These are phyloP conservation scores for Gallirallus australis DNA, from an alignment of 2,797 vertebrate genomes.

Conservation along the genomic window DNA sequence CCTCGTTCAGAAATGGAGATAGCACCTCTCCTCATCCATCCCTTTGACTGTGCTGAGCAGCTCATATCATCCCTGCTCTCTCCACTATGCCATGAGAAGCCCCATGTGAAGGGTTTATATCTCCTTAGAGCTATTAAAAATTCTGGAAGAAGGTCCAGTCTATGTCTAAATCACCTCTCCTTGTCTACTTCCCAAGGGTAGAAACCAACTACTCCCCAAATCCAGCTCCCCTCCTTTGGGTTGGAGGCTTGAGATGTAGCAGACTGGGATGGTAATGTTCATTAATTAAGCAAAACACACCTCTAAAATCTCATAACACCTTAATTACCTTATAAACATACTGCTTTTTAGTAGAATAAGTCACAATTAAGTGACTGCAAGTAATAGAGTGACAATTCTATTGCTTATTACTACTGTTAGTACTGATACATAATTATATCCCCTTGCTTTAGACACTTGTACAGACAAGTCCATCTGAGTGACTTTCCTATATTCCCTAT, in stretches of 20 bases:
- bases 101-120: neutral
- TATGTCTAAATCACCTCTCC: neutral
- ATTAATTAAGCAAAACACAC: neutral
- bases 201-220: neutral
- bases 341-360: neutral
- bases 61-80: neutral
- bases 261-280: neutral
- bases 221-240: neutral
- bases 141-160: neutral
- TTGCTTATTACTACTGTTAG: neutral
- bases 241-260: neutral
- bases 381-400: neutral
- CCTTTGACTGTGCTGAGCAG: neutral
- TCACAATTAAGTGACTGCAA: neutral
- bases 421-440: neutral
- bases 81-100: neutral
- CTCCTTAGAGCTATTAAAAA: neutral
- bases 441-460: neutral
- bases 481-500: neutral
- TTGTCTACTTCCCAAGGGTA: neutral
- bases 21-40: neutral
- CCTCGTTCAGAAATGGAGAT: neutral
- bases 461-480: neutral
- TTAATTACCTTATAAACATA: neutral
- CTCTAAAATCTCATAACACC: neutral